Percentiles rank a stretch among this genome's conserved stretches.
Conservation (phyloP, 2,888 invertebrate genomes). For the Tetanocera ferruginea region DNA sequence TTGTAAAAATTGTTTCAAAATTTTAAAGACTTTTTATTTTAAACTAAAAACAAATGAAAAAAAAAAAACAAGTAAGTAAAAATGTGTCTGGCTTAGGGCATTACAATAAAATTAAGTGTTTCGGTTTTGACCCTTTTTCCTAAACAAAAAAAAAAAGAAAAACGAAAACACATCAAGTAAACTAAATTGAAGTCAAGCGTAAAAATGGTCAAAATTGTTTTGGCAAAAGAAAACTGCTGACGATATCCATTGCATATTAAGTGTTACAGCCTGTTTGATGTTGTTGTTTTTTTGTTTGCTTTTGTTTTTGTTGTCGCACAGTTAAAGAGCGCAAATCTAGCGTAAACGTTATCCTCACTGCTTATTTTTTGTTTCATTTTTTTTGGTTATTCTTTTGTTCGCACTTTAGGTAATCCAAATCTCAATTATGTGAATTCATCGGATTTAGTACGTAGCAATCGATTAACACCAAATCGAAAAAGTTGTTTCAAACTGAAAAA, state of each 20-base stretch:
- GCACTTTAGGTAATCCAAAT: neutral
- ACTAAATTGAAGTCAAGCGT: neutral
- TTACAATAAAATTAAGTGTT: neutral
- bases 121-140: neutral
- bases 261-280: no score
- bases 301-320: no score
- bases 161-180: neutral
- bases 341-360: neutral
- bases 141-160: neutral
- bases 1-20: slow-evolving; percentile 31
- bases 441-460: slow-evolving; percentile 35
- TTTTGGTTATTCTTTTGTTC: neutral
- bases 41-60: neutral
- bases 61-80: neutral
- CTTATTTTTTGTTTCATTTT: neutral
- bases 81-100: neutral
- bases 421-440: neutral
- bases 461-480: slow-evolving; percentile 40
- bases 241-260: no score
- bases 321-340: neutral
- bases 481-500: neutral
- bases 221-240: no score
- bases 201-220: neutral
- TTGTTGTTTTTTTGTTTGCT: no score
- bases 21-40: neutral